These are phyloP conservation scores for Acanthosepion esculentum DNA, from an alignment of 2,888 invertebrate species.

Conservation along the genomic window DNA sequence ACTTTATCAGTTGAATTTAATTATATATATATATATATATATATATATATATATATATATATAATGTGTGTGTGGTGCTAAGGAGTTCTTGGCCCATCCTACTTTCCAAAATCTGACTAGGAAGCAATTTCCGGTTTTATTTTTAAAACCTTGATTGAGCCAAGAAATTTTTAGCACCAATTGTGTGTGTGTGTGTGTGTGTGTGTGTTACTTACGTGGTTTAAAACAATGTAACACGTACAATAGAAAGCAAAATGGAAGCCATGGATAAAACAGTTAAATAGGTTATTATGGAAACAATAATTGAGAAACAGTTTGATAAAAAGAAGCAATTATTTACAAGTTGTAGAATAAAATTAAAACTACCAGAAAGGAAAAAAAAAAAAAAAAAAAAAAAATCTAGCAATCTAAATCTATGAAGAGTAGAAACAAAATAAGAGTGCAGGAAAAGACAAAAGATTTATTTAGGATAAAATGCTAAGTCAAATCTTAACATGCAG, in stretches of 20 bases:
- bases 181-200: too few species aligned
- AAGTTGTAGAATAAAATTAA: not conserved
- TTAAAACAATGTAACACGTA: not conserved
- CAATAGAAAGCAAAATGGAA: not conserved
- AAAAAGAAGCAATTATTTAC: not conserved
- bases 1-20: too few species aligned
- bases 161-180: too few species aligned
- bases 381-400: not conserved
- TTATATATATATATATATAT: too few species aligned
- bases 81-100: too few species aligned
- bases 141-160: too few species aligned
- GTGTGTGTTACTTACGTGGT: not conserved
- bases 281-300: slow-evolving; percentile 9
- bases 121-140: too few species aligned
- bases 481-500: not conserved
- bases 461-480: not conserved
- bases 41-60: too few species aligned
- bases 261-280: not conserved
- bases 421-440: not conserved
- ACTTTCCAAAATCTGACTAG: too few species aligned
- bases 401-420: not conserved
- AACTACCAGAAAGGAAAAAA: not conserved
- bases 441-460: not conserved
- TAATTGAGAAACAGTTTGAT: not conserved
- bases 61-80: too few species aligned